Base-by-base conservation (phyloP, 2,797 vertebrate genomes). In the Atherinosoma microstoma region DNA sequence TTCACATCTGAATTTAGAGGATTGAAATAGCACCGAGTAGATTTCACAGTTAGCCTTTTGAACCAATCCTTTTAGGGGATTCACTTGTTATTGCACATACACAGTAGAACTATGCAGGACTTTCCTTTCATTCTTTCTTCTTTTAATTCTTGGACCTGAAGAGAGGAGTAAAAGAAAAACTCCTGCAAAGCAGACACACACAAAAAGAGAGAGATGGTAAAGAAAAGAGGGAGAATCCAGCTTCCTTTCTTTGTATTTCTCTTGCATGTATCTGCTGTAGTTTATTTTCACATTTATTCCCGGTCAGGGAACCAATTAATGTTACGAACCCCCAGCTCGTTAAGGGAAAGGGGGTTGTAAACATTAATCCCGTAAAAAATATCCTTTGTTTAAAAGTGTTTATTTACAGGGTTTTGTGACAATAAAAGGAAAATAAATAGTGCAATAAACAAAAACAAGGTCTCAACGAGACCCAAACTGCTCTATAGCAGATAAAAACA, bases 11-110 rank as follows among this genome's bases (percentile, higher is more conserved):
- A 67, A 40, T n/a, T 27, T 1, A 64, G 73, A 42, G 58, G 20
- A 54, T 34, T 42, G 32, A 64, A 71, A 66, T 4, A 51, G 0
- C 16, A 4, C 35, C 12, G 0, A 58, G 51, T 70, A 70, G 59
- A 65, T 76, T 82, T 86, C 70, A 64, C 15, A 60, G 58, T 63
- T 60, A 16, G 53, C 60, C 66, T 35, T 78, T 32, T 74, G 63
- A 89, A 82, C 76, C 75, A 2, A 9, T 73, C 86, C 89, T 89
- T 90, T 67, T 89, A 89, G 71, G 89, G 90, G 54, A 80, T 89
- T 76, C 38, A 6, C 56, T 51, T 68, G 45, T 78, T 75, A 70
- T 69, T 64, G 16, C 15, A 67, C 75, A 74, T 47, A 67, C 24
- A 73, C 29, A 27, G 59, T 53, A 56, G 65, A 77, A 76, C 56